Conservation (phyloP, 2,888 invertebrate genomes). For the Myopa tessellatipennis region DNA sequence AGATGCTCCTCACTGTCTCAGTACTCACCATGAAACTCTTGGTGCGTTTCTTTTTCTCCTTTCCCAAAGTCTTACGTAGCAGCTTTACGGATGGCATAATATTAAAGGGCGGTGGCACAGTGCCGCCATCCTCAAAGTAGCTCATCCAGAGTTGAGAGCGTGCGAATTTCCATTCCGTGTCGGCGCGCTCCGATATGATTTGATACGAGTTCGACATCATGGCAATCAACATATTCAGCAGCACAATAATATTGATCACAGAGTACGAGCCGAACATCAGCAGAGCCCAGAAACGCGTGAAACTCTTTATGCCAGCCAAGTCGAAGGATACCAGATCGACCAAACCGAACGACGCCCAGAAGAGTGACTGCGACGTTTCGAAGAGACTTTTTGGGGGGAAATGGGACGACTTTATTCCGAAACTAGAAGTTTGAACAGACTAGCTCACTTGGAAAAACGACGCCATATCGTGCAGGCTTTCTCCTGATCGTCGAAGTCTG, state of each 20-base stretch:
- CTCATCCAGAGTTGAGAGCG: constrained; percentile 97
- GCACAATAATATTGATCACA: constrained; percentile 95
- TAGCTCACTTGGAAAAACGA: constrained; percentile 83
- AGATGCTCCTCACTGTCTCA: too few species aligned
- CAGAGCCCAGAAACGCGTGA: constrained; percentile 96
- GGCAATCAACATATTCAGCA: constrained; percentile 97
- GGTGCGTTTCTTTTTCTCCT: constrained; percentile 68
- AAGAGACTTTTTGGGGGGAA: constrained; percentile 78
- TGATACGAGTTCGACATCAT: constrained; percentile 99
- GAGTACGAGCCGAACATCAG: constrained; percentile 98
- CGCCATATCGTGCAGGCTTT: constrained; percentile 89
- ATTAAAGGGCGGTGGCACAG: constrained; percentile 95
- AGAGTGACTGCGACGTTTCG: constrained; percentile 96
- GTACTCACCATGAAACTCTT: constrained; percentile 73
- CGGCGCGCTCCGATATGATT: constrained; percentile 95
- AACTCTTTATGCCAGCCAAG: constrained; percentile 92
- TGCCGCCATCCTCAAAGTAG: constrained; percentile 93
- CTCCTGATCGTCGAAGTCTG: constrained; percentile 87
- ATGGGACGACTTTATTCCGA: neutral
- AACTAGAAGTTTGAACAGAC: neutral
- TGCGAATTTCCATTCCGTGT: constrained; percentile 98
- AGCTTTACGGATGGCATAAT: constrained; percentile 88
- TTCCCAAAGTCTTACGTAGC: constrained; percentile 71
- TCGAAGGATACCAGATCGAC: constrained; percentile 95
- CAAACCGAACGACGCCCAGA: constrained; percentile 98